Evolutionary conservation across 2,888 invertebrate species (phyloP).

Genomic region (Microplitis deprimator): DNA sequence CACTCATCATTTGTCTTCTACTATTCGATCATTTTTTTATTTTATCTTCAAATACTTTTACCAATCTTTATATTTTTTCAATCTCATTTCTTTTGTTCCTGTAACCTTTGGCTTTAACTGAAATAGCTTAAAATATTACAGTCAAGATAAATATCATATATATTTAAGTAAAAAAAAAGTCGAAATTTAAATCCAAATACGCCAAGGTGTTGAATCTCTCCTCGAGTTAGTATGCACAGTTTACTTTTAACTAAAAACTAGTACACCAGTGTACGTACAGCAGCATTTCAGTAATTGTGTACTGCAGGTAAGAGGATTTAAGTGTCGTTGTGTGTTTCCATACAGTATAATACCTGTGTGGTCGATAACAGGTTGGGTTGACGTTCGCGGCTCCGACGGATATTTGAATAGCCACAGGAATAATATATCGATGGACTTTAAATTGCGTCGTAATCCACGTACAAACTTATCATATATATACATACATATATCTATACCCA

Average conservation of each 20-base stretch:
- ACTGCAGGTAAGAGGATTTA: constrained; percentile 10
- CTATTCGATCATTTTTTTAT: neutral
- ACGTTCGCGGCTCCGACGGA: constrained; percentile 25
- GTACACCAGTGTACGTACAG: neutral
- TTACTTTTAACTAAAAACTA: neutral
- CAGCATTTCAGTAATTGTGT: constrained; percentile 20
- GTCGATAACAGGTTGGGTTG: constrained; percentile 25
- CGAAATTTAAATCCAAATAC: neutral
- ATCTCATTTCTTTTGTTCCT: constrained; percentile 1
- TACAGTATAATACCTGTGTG: constrained; percentile 3
- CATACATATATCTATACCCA: neutral
- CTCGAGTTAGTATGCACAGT: neutral
- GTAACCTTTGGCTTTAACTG: neutral
- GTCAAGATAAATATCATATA: neutral
- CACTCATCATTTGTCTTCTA: constrained; percentile 8
- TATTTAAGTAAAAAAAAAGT: neutral
- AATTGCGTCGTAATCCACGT: constrained; percentile 32
- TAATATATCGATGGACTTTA: constrained; percentile 32
- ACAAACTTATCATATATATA: neutral
- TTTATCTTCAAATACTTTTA: neutral
- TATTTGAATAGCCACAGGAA: constrained; percentile 23
- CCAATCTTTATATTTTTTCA: neutral
- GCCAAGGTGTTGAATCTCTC: neutral
- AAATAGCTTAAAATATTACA: no score
- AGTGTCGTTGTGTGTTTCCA: constrained; percentile 6